Conservation (phyloP, 2,113 vertebrate species). For the Halcyon malimbica region DNA sequence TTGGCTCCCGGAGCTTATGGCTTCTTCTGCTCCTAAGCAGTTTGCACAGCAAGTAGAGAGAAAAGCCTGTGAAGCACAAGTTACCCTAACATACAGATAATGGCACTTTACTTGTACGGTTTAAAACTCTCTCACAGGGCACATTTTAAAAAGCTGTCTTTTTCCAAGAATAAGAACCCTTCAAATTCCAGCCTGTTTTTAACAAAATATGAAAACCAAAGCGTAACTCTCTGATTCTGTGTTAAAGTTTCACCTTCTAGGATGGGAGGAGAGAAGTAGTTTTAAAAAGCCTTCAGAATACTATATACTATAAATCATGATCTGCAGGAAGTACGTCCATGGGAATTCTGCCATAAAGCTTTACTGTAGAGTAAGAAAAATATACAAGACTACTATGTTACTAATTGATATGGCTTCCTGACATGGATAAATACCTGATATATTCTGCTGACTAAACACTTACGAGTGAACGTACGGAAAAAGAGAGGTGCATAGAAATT, state of each 20-base stretch:
- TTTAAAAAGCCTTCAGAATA: neutral
- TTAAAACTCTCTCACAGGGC: neutral
- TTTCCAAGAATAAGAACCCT: neutral
- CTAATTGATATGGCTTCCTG: neutral
- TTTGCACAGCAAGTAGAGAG: neutral
- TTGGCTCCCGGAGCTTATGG: conserved; percentile 30
- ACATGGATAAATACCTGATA: neutral
- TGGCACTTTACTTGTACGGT: neutral
- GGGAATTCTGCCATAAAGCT: neutral
- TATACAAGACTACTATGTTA: neutral
- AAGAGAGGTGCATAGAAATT: neutral
- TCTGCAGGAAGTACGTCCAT: neutral
- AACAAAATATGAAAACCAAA: neutral
- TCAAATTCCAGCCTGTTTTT: neutral
- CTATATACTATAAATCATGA: neutral
- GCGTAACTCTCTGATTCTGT: neutral
- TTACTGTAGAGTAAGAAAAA: neutral
- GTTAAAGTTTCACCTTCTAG: neutral
- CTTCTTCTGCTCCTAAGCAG: conserved; percentile 7
- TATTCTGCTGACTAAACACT: neutral
- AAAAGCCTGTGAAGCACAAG: neutral
- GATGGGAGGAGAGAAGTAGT: neutral
- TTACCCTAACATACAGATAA: neutral
- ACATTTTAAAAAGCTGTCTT: neutral
- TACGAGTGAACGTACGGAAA: neutral